Evolutionary conservation across 2,888 invertebrate genomes (phyloP), one percentile per base, ranked within the genome.

Genomic region (Mesorhabditis belari): DNA sequence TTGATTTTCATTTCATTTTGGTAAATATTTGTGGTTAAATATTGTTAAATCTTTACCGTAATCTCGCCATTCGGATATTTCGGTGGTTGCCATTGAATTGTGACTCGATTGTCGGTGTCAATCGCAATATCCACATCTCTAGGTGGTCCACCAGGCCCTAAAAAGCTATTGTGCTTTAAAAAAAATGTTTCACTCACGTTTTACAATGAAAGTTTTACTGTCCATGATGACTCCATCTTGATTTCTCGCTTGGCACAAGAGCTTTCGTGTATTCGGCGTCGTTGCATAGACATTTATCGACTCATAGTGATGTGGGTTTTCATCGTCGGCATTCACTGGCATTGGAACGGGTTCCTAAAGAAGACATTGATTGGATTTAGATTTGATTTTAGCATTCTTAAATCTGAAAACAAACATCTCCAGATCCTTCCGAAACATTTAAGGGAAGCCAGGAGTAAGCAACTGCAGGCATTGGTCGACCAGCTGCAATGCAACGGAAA

Each of bases 361-460:
- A 24, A 35, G 12, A 35, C 44, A n/a, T 35, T 35, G 12, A 35
- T n/a, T 12, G 12, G 12, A 27, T 55, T 21, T 17, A 55, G 6
- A 17, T n/a, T 19, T 44, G 21, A 50, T 25, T 55, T 58, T 55
- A 29, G 17, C 17, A 55, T 9, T 12, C 12, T 57, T 9, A 58
- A 44, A 49, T 26, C 21, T 27, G 6, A 49, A 49, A 57, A 51
- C 53, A 35, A 24, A 71, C 73, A 57, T 76, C 74, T 58, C 72
- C 77, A 49, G 71, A 66, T 55, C 67, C 61, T 35, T 72, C 70
- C 3, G 70, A 69, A 2, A 66, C 66, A 56, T 80, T 73, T 49
- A 79, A 60, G 6, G 79, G 77, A 17, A 79, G 70, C 79, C 79
- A 79, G 17, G 75, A 73, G 63, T 77, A 79, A 26, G 77, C 76